Percentiles rank a stretch among this genome's conserved stretches.
phyloP scores from a whole-genome alignment of 1,140 invertebrate genomes.

The Doryteuthis pealeii region DNA sequence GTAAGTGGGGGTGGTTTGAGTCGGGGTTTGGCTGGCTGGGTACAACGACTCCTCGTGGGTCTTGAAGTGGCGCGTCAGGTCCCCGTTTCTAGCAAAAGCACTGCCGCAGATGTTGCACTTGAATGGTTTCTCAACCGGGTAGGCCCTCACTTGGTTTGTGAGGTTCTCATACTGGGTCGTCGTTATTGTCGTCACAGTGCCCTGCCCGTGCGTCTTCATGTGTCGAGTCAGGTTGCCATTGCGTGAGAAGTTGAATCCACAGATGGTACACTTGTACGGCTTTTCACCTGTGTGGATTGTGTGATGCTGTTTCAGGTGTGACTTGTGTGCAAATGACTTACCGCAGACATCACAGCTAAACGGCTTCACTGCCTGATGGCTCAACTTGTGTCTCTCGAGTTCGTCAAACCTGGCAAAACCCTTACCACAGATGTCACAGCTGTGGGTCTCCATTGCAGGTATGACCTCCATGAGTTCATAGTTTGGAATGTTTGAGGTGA shows the following conservation, averaged over 20 bases:
- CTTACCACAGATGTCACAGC: slow-evolving; percentile 1
- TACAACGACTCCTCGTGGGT: slow-evolving; percentile 26
- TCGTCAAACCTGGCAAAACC: not conserved
- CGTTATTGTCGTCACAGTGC: not conserved
- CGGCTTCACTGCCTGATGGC: slow-evolving; percentile 16
- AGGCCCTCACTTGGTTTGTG: not conserved
- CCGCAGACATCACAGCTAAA: slow-evolving; percentile 6
- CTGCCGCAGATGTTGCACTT: slow-evolving; percentile 25
- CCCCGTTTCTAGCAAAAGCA: slow-evolving; percentile 16
- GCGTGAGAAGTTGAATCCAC: slow-evolving; percentile 83
- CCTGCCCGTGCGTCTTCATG: slow-evolving; percentile 6
- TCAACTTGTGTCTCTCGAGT: not conserved
- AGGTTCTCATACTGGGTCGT: not conserved
- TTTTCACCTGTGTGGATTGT: slow-evolving; percentile 21
- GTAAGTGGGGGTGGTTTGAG: not conserved
- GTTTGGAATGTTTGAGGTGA: slow-evolving; percentile 4
- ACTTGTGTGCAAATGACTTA: not conserved
- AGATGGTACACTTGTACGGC: slow-evolving; percentile 82
- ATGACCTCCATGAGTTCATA: not conserved
- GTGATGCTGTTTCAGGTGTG: not conserved
- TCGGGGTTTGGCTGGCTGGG: not conserved
- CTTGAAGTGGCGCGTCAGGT: slow-evolving; percentile 39
- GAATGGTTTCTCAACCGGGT: slow-evolving; percentile 18
- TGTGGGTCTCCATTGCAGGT: not conserved
- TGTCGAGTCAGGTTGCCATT: slow-evolving; percentile 80